Percentiles rank a stretch among this genome's conserved stretches.
Evolutionary conservation across 2,113 vertebrate species (phyloP).

Genomic region (Rattus norvegicus): GRCr8 NC_086024.1:80849001-80849500

Average conservation of each 20-base stretch:
- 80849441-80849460: slow-evolving; percentile 1
- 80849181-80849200: not conserved
- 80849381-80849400: not conserved
- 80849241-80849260: not conserved
- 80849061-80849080: not conserved
- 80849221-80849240: not conserved
- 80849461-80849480: not conserved
- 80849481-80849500: slow-evolving; percentile 39
- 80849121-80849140: not conserved
- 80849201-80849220: not conserved
- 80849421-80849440: not conserved
- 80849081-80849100: not conserved
- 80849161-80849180: not conserved
- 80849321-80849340: not conserved
- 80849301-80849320: not conserved
- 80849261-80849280: not conserved
- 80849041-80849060: not conserved
- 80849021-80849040: slow-evolving; percentile 4
- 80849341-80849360: slow-evolving; percentile 26
- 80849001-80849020: slow-evolving; percentile 47
- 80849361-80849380: not conserved
- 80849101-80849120: not conserved
- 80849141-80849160: not conserved
- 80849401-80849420: not conserved
- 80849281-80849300: not conserved